Conservation (phyloP, 92 coral and sea anemone species). For the Porites evermanni region DNA sequence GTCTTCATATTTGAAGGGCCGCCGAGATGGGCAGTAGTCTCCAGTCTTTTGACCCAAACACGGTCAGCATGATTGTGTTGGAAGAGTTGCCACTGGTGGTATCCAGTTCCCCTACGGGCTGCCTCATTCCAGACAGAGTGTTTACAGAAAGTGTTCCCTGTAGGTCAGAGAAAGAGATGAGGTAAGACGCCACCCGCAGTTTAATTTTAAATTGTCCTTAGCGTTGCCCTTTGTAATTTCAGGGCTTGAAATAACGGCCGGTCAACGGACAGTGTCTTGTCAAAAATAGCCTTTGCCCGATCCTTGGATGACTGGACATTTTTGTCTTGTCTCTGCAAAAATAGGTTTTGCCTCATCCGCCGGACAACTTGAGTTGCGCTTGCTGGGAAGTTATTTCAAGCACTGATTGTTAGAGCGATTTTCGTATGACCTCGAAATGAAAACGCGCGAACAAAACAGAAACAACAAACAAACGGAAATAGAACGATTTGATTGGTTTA, state of each 20-base stretch:
- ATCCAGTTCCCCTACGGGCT: constrained; percentile 55
- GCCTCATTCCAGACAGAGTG: constrained; percentile 69
- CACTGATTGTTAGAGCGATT: too few relatives aligned
- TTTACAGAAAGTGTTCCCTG: constrained; percentile 39
- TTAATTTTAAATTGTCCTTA: neutral
- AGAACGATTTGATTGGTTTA: too few relatives aligned
- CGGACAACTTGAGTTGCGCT: too few relatives aligned
- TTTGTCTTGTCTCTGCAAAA: neutral
- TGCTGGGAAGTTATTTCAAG: too few relatives aligned
- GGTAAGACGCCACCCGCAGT: constrained; percentile 49
- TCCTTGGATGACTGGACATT: neutral
- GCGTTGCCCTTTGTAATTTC: neutral
- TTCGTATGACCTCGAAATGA: too few relatives aligned
- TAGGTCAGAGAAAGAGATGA: constrained; percentile 61
- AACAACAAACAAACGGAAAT: too few relatives aligned
- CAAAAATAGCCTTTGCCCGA: too few relatives aligned
- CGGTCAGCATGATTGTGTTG: constrained; percentile 80
- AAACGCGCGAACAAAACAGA: too few relatives aligned
- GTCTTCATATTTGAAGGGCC: constrained; percentile 33
- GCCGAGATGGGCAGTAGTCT: constrained; percentile 62
- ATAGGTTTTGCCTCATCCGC: too few relatives aligned
- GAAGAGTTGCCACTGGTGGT: constrained; percentile 80
- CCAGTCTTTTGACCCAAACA: constrained; percentile 82
- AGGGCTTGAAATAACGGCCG: too few relatives aligned
- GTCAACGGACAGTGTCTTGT: too few relatives aligned